Evolutionary conservation across 2,888 invertebrate genomes (phyloP), one percentile per base, ranked within the genome.

Genomic region (Euplexia lucipara): DNA sequence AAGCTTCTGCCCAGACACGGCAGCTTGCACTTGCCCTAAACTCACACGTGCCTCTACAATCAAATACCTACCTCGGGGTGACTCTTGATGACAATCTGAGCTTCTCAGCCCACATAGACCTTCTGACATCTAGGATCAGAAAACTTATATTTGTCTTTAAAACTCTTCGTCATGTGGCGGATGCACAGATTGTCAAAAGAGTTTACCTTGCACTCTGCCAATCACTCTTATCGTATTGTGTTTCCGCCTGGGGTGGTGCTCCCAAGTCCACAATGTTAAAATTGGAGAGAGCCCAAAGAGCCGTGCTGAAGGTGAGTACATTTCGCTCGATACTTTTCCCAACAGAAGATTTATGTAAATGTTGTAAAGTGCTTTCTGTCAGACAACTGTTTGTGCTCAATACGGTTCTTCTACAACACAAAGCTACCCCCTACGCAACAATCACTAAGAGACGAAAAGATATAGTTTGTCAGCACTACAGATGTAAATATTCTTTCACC

Each of bases 211-310:
- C 18, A 1, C 48, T 18, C 3, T 48, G 48, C 5, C 48, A 34
- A 48, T 34, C 32, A 34, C 18, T 48, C 2, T 4, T 34, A 14
- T 20, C 49, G 9, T 49, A 49, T 49, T 49, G 48, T 45, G n/a
- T 26, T 26, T n/a, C 16, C 1, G 32, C 30, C 6, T 30, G 16
- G 47, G 30, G 16, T 10, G n/a, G n/a, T 30, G 26, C 16, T 30
- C 14, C 9, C 9, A n/a, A n/a, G n/a, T n/a, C n/a, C n/a, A n/a
- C n/a, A n/a, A n/a, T n/a, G n/a, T n/a, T n/a, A n/a, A n/a, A n/a
- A n/a, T n/a, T n/a, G n/a, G n/a, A n/a, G n/a, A n/a, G n/a, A n/a
- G n/a, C n/a, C n/a, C n/a, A n/a, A n/a, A n/a, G n/a, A n/a, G n/a
- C n/a, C n/a, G n/a, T n/a, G n/a, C n/a, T n/a, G n/a, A n/a, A n/a